These are phyloP conservation scores for Sylvia borin DNA, from an alignment of 2,797 vertebrate species.

Conservation along the genomic window DNA sequence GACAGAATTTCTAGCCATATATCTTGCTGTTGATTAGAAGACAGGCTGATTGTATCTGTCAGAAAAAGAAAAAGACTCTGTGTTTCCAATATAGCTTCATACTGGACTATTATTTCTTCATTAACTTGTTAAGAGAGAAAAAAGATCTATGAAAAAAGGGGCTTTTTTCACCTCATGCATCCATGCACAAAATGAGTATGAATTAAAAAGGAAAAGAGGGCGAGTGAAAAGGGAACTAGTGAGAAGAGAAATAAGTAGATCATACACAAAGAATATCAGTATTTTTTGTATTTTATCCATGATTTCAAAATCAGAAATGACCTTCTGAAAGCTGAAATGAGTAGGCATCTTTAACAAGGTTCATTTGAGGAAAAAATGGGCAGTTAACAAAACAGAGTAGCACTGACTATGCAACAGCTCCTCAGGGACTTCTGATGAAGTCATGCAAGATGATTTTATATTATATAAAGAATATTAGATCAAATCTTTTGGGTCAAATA, in stretches of 20 bases:
- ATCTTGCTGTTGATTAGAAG: slow-evolving; percentile 11
- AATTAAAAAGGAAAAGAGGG: slow-evolving; percentile 2
- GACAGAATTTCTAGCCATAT: neutral
- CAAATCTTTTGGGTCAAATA: slow-evolving; percentile 54
- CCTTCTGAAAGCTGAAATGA: slow-evolving; percentile 34
- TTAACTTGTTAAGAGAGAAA: slow-evolving; percentile 39
- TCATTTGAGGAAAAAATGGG: slow-evolving; percentile 58
- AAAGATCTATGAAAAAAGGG: neutral
- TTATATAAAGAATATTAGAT: slow-evolving; percentile 67
- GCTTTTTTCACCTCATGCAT: neutral
- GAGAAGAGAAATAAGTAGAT: slow-evolving; percentile 7
- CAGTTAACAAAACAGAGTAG: slow-evolving; percentile 46
- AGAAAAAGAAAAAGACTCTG: slow-evolving; percentile 5
- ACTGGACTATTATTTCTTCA: slow-evolving; percentile 45
- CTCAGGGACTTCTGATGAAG: slow-evolving; percentile 51
- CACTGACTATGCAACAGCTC: slow-evolving; percentile 24
- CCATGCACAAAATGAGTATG: slow-evolving; percentile 4
- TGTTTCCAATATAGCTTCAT: neutral
- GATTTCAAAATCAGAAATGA: slow-evolving; percentile 15
- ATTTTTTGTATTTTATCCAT: neutral
- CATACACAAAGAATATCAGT: neutral
- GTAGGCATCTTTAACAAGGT: slow-evolving; percentile 44
- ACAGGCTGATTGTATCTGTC: neutral
- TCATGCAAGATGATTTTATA: slow-evolving; percentile 55
- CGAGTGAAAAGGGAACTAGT: neutral